Percentiles rank a stretch among this genome's conserved stretches.
phyloP scores from a whole-genome alignment of 1,140 invertebrate genomes.

The Tribolium castaneum region DNA sequence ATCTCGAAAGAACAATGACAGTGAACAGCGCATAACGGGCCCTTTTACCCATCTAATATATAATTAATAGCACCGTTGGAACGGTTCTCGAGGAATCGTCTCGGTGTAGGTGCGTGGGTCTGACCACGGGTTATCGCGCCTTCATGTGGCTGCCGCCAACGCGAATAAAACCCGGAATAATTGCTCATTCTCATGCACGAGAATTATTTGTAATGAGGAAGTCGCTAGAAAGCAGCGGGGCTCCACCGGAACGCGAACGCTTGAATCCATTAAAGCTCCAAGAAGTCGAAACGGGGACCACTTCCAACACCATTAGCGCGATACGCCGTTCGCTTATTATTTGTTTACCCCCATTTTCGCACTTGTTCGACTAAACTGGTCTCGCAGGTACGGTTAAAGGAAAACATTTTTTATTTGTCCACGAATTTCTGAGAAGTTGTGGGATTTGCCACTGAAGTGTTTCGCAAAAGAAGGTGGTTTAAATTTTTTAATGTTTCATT shows the following conservation, averaged over 20 bases:
- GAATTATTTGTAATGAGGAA: constrained; percentile 47
- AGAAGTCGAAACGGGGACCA: constrained; percentile 3
- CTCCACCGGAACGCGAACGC: constrained; percentile 12
- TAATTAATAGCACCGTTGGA: constrained; percentile 32
- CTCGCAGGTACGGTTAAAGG: too few species aligned
- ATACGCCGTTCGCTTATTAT: background rate
- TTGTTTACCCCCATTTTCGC: background rate
- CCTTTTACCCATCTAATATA: constrained; percentile 6
- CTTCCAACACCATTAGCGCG: background rate
- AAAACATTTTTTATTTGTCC: too few species aligned
- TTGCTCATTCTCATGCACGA: constrained; percentile 37
- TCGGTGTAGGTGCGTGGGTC: constrained; percentile 21
- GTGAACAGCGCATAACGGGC: constrained; percentile 10
- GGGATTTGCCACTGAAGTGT: too few species aligned
- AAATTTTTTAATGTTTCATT: too few species aligned
- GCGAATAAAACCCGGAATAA: constrained; percentile 40
- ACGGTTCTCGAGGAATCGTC: constrained; percentile 12
- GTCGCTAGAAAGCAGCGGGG: constrained; percentile 37
- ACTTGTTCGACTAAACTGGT: too few species aligned
- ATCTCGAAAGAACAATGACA: constrained; percentile 11
- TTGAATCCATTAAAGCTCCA: constrained; percentile 40
- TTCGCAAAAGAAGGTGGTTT: too few species aligned
- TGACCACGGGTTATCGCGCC: constrained; percentile 39
- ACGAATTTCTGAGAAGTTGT: too few species aligned
- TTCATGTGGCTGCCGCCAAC: constrained; percentile 35